Percentiles rank a stretch among this genome's conserved stretches.
phyloP scores from a whole-genome alignment of 1,140 invertebrate genomes.

The Drosophila baimaii region DNA sequence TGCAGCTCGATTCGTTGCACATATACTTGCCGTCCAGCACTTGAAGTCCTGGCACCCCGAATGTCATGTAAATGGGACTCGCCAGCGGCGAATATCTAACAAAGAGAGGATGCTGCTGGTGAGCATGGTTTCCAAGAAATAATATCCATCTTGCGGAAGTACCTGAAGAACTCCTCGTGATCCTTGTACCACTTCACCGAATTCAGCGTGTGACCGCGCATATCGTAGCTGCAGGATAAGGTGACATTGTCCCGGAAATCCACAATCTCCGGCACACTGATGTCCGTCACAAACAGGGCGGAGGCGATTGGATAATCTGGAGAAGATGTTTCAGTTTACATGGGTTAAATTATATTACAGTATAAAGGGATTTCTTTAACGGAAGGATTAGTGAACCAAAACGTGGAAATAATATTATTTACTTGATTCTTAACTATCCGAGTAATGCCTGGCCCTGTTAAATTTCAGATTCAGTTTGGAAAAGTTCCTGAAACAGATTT shows the following conservation, averaged over 20 bases:
- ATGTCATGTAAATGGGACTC: conserved; percentile 79
- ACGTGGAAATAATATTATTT: not conserved
- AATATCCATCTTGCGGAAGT: not conserved
- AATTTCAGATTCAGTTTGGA: not conserved
- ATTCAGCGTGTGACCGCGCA: conserved; percentile 88
- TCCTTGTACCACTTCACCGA: conserved; percentile 93
- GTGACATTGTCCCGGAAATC: conserved; percentile 86
- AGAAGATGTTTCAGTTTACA: too few species aligned
- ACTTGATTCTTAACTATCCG: not conserved
- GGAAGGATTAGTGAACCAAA: not conserved
- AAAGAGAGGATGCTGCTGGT: not conserved
- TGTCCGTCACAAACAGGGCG: conserved; percentile 76
- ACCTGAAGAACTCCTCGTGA: conserved; percentile 89
- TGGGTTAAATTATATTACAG: too few species aligned
- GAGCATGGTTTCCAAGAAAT: not conserved
- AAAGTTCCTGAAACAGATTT: conserved; percentile 1
- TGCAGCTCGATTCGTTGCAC: conserved; percentile 85
- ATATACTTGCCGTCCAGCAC: conserved; percentile 90
- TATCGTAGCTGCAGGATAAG: conserved; percentile 86
- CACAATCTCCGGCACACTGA: conserved; percentile 85
- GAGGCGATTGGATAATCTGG: conserved; percentile 60
- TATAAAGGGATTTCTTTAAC: too few species aligned
- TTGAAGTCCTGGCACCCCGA: conserved; percentile 87
- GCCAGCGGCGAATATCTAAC: conserved; percentile 79
- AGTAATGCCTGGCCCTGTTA: too few species aligned